phyloP scores from a whole-genome alignment of 2,888 invertebrate genomes.

The Drepana falcataria region DNA sequence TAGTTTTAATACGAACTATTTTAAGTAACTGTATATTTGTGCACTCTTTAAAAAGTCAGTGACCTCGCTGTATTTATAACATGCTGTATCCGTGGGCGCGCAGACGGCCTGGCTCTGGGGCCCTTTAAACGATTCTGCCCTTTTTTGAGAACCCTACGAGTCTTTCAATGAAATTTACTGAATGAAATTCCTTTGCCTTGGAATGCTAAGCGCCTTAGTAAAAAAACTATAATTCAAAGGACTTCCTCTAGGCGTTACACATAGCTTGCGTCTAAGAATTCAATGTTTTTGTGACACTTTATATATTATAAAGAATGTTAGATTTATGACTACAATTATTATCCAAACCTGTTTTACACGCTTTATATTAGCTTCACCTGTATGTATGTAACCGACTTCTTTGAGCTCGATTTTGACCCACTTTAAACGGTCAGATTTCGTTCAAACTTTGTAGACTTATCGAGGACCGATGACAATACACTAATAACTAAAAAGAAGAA shows the following conservation, averaged over 20 bases:
- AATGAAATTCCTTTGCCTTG: conserved; percentile 65
- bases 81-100: conserved; percentile 42
- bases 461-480: no score
- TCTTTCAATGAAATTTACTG: conserved; percentile 52
- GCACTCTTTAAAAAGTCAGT: conserved; percentile 3
- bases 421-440: no score
- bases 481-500: no score
- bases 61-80: conserved; percentile 21
- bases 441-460: no score
- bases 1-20: conserved; percentile 10
- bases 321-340: background rate
- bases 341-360: no score
- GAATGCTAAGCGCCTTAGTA: conserved; percentile 60
- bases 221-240: conserved; percentile 40
- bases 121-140: conserved; percentile 34
- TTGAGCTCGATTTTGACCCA: no score
- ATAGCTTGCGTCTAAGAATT: conserved; percentile 37
- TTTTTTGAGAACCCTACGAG: conserved; percentile 46
- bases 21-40: background rate
- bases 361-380: no score
- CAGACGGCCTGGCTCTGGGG: conserved; percentile 69
- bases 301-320: background rate
- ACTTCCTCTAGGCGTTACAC: conserved; percentile 52
- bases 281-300: conserved; percentile 8
- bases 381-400: no score